Base-by-base conservation (phyloP, 2,888 invertebrate species). In the Autographa pulchrina region DNA sequence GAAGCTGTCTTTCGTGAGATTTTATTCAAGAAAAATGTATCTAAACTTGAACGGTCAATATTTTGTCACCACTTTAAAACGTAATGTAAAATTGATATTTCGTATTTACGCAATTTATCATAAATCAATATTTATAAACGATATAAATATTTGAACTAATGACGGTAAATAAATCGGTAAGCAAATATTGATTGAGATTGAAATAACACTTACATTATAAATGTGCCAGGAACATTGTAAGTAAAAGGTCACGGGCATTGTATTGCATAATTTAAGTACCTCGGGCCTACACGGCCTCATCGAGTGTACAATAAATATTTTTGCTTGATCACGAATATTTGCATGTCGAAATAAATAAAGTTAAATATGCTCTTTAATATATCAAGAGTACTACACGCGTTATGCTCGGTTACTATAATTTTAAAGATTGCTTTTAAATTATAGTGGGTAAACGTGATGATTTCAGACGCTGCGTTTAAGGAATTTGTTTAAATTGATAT, bases 261-360 rank as follows among this genome's bases (percentile, higher is more conserved):
- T 52, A 65, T 88, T 87, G 81, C 85, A 80, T 86, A 87, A 88
- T 85, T 78, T 80, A 61, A 84, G 83, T 85, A 77, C 81, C 85
- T 85, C 78, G 83, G 76, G 61, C 69, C 74, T 75, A 78, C 81
- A 81, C 80, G 80, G 84, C 83, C 84, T 86, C 83, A 84, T 86
- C 77, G 80, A 92, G 92, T 88, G 92, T 82, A 88, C 82, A 78
- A 89, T 90, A 91, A 93, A 93, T 89, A 92, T 91, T 91, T 90
- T 90, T 85, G 84, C 84, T 86, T 84, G 79, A 81, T 81, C 79
- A 70, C 82, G 85, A 89, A 86, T 86, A 91, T 89, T 90, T 86
- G 82, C 84, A 82, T 78, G 72, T 72, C 72, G 74, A 83, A 78
- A 83, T 79, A 79, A 78, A 80, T 77, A 80, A 79, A 77, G 62